These are phyloP conservation scores for Echinops telfairi DNA, from an alignment of 2,113 vertebrate genomes.

Conservation along the genomic window DNA sequence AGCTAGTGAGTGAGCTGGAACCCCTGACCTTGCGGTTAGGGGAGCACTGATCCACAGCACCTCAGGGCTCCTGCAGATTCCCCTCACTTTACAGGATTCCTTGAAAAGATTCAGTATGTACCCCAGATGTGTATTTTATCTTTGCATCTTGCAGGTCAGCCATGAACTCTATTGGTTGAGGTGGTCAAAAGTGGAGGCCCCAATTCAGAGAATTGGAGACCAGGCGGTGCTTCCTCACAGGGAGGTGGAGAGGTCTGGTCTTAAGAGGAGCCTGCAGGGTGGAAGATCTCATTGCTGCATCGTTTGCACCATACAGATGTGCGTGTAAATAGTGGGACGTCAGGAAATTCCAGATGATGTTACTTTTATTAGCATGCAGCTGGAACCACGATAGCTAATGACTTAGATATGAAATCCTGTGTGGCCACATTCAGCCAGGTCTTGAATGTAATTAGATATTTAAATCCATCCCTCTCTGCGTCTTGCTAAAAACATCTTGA, in stretches of 20 bases:
- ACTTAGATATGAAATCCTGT: constrained; percentile 80
- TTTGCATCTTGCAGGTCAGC: neutral
- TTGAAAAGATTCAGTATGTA: neutral
- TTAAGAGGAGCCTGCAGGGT: neutral
- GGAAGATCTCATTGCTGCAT: neutral
- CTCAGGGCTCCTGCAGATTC: neutral
- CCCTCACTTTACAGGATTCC: neutral
- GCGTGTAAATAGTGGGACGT: constrained; percentile 63
- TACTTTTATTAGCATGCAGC: constrained; percentile 82
- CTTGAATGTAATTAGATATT: constrained; percentile 76
- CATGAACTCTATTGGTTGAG: neutral
- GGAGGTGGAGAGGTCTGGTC: neutral
- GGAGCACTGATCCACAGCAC: too few relatives aligned
- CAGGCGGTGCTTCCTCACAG: accelerated
- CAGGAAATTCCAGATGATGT: constrained; percentile 77
- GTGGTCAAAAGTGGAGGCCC: neutral
- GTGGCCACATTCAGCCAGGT: constrained; percentile 52
- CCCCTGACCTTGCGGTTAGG: too few relatives aligned
- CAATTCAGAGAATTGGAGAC: neutral
- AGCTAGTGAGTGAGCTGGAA: too few relatives aligned
- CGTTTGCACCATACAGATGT: neutral
- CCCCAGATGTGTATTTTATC: neutral
- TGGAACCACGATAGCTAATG: constrained; percentile 67
- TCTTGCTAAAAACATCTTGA: constrained; percentile 82
- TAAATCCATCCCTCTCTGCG: constrained; percentile 73